Conservation (phyloP, 2,888 invertebrate species). For the Sinelater perroti region DNA sequence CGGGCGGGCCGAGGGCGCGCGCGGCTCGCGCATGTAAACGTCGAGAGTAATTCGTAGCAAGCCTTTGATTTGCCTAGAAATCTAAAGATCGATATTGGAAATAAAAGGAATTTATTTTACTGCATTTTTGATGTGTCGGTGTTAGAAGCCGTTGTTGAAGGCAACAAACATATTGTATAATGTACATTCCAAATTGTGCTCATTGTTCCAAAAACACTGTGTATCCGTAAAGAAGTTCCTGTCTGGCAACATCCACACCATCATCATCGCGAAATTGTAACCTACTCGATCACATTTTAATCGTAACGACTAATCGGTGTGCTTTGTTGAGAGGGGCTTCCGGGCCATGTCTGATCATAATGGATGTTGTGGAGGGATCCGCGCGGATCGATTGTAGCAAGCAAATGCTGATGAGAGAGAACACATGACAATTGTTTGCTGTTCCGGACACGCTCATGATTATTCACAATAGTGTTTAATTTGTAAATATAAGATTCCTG, state of each 20-base stretch:
- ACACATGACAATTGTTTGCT: constrained; percentile 16
- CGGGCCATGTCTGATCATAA: no score
- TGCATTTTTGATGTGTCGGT: constrained; percentile 34
- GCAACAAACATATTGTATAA: constrained; percentile 20
- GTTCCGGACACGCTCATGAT: constrained; percentile 3
- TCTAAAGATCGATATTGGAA: constrained; percentile 5
- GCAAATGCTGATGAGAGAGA: no score
- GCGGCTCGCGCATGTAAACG: background rate
- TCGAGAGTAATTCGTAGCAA: constrained; percentile 18
- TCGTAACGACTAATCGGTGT: no score
- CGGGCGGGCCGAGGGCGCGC: background rate
- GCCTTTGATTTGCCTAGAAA: constrained; percentile 25
- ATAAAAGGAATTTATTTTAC: constrained; percentile 32
- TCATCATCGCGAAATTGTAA: no score
- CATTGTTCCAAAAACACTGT: constrained; percentile 28
- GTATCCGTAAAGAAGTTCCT: constrained; percentile 26
- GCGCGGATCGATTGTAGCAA: no score
- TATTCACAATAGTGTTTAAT: constrained; percentile 15
- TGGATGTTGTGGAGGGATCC: no score
- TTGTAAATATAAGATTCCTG: constrained; percentile 35
- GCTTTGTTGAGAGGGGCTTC: no score
- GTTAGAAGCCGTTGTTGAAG: constrained; percentile 21
- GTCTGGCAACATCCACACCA: constrained; percentile 24
- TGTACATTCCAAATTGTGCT: constrained; percentile 36
- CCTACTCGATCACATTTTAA: no score